Evolutionary conservation across 2,113 vertebrate genomes (phyloP).

Genomic region (Sprattus sprattus): DNA sequence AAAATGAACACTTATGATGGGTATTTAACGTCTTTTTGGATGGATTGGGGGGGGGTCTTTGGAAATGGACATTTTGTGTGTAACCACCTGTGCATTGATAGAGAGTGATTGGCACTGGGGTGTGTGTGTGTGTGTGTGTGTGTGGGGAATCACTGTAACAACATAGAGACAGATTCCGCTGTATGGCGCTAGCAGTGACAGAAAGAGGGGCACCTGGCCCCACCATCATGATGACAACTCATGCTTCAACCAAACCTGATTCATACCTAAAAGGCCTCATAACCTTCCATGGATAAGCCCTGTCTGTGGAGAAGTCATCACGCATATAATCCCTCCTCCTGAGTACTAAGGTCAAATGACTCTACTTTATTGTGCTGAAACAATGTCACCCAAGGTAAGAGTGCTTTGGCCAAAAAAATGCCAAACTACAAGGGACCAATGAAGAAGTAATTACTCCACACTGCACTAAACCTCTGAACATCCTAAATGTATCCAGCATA

Average conservation of each 20-base stretch:
- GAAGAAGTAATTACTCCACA: background rate
- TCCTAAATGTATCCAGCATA: background rate
- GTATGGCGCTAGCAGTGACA: background rate
- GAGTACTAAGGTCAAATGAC: background rate
- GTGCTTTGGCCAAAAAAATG: background rate
- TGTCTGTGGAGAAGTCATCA: background rate
- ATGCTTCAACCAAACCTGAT: background rate
- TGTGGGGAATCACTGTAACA: slow-evolving; percentile 3
- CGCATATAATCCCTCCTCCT: background rate
- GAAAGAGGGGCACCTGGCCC: background rate
- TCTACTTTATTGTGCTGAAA: background rate
- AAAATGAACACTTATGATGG: slow-evolving; percentile 27
- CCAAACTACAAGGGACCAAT: background rate
- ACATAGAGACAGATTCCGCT: background rate
- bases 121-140: background rate
- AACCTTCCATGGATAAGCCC: background rate
- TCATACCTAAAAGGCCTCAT: background rate
- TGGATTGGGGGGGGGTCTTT: slow-evolving; percentile 12
- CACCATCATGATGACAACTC: background rate
- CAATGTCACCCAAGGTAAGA: background rate
- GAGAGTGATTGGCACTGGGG: background rate
- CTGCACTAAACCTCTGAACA: background rate
- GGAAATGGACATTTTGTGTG: slow-evolving; percentile 43
- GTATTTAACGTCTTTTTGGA: slow-evolving; percentile 30
- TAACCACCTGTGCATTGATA: slow-evolving; percentile 41